These are phyloP conservation scores for Pachliopta kotzebuea DNA, from an alignment of 2,888 invertebrate species.

Conservation along the genomic window DNA sequence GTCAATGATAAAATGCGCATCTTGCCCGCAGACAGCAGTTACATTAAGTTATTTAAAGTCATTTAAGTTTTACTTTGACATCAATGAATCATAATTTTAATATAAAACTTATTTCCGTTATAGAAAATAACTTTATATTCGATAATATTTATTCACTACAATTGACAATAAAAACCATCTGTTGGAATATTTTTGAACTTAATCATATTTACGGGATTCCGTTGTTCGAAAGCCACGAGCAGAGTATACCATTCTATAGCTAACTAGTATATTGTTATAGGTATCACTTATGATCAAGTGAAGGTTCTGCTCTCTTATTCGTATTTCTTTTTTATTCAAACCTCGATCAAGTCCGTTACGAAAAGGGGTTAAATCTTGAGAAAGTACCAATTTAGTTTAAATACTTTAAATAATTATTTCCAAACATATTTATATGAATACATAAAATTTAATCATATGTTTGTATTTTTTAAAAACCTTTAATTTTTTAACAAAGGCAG, in stretches of 20 bases:
- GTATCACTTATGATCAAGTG: too few species aligned
- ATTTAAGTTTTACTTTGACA: not conserved
- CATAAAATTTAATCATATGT: not conserved
- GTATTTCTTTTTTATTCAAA: not conserved
- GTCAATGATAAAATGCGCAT: conserved; percentile 27
- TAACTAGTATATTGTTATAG: too few species aligned
- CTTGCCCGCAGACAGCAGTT: conserved; percentile 16
- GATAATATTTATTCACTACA: not conserved
- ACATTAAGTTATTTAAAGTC: too few species aligned
- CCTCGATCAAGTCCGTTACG: not conserved
- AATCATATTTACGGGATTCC: too few species aligned
- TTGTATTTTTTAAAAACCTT: not conserved
- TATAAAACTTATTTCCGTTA: conserved; percentile 13
- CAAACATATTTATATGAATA: too few species aligned
- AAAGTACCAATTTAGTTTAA: not conserved
- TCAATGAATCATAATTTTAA: not conserved
- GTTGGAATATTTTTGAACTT: not conserved
- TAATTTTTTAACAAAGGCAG: not conserved
- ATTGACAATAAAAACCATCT: not conserved
- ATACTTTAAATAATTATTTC: too few species aligned
- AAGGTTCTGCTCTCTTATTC: too few species aligned
- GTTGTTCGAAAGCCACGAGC: too few species aligned
- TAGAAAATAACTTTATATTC: conserved; percentile 6
- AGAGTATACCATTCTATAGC: too few species aligned
- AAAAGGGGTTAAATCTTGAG: not conserved